A percentile compares a stretch with the other conserved stretches of the same genome.
Evolutionary conservation across 1,140 invertebrate genomes (phyloP).

Genomic region (Ceratitis capitata): DNA sequence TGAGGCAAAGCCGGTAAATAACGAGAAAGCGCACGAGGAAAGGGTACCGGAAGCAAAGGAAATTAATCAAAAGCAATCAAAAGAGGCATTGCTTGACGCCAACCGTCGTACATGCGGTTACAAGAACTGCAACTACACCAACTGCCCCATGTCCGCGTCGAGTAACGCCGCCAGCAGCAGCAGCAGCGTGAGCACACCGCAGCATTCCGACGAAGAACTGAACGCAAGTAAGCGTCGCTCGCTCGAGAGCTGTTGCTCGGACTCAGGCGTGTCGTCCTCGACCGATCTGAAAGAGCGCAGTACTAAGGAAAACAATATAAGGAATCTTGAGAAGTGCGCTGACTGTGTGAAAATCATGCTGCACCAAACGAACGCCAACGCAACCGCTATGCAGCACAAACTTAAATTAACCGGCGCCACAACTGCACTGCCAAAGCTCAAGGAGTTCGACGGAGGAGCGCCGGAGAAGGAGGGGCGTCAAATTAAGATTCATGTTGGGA

Average conservation of each 20-base stretch:
- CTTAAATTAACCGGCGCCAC: not conserved
- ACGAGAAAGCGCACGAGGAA: not conserved
- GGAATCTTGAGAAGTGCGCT: conserved; percentile 46
- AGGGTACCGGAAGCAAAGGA: not conserved
- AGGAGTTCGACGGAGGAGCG: not conserved
- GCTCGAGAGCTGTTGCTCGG: conserved; percentile 50
- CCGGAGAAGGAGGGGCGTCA: not conserved
- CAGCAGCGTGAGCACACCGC: not conserved
- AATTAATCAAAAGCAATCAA: not conserved
- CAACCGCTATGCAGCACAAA: conserved; percentile 21
- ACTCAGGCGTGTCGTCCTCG: conserved; percentile 51
- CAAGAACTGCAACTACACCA: conserved; percentile 46
- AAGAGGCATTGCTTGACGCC: not conserved
- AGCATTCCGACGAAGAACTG: not conserved
- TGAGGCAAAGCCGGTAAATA: not conserved
- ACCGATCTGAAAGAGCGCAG: conserved; percentile 45
- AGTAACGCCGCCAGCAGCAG: not conserved
- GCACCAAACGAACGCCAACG: not conserved
- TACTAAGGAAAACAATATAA: conserved; percentile 47
- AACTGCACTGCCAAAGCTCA: not conserved
- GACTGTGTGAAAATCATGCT: conserved; percentile 46
- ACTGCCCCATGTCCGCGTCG: conserved; percentile 38
- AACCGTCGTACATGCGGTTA: conserved; percentile 45
- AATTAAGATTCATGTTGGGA: conserved; percentile 41
- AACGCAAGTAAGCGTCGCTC: conserved; percentile 50